Percentiles rank a stretch among this genome's conserved stretches.
phyloP scores from a whole-genome alignment of 2,113 vertebrate genomes.

The Helogale parvula region DNA sequence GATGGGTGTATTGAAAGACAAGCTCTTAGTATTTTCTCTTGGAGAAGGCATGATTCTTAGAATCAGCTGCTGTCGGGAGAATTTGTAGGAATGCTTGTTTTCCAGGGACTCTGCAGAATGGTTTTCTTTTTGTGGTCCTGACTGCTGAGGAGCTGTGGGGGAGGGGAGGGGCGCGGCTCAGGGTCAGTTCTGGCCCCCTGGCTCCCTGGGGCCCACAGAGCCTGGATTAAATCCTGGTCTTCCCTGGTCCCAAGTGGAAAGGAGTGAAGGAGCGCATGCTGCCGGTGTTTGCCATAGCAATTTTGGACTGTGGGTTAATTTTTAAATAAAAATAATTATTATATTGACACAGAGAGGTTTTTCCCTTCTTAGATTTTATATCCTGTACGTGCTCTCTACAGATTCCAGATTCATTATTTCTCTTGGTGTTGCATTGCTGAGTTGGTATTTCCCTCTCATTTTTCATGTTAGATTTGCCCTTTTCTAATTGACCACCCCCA shows the following conservation, averaged over 20 bases:
- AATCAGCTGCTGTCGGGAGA: neutral
- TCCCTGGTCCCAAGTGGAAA: neutral
- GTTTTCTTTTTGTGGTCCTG: neutral
- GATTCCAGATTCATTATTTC: neutral
- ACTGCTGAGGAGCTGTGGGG: neutral
- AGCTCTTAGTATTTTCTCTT: neutral
- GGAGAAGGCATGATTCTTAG: neutral
- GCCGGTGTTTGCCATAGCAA: neutral
- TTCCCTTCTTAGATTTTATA: neutral
- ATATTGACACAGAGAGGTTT: neutral
- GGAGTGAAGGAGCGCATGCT: neutral
- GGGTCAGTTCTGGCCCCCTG: neutral
- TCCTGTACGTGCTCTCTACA: neutral
- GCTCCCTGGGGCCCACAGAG: neutral
- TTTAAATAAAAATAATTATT: neutral
- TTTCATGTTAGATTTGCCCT: neutral
- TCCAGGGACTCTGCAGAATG: neutral
- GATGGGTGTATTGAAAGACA: neutral
- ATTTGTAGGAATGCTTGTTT: neutral
- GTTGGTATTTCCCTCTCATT: neutral
- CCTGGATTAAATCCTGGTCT: too few species aligned
- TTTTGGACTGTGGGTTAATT: neutral
- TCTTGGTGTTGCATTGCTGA: neutral
- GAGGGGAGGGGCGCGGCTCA: neutral
- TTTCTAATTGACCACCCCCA: neutral